Evolutionary conservation across 1,140 invertebrate species (phyloP).

Genomic region (Leptinotarsa texana): DNA sequence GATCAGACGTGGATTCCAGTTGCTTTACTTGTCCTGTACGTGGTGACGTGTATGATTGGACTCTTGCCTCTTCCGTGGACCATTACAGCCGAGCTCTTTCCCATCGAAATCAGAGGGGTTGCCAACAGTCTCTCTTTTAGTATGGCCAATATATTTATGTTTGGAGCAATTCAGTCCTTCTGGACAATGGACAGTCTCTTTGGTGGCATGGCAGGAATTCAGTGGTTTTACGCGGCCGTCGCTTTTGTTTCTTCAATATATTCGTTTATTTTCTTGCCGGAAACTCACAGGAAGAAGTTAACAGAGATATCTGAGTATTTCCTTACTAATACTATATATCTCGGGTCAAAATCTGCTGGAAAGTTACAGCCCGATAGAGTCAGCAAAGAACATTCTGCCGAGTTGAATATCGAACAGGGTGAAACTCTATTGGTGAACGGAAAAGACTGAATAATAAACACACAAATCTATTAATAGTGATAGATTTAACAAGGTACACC

Average conservation of each 20-base stretch:
- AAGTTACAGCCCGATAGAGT: background rate
- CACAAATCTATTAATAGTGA: too few relatives aligned
- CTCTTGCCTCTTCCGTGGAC: slow-evolving; percentile 66
- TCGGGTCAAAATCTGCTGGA: slow-evolving; percentile 39
- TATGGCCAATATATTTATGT: slow-evolving; percentile 62
- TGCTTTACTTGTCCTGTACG: slow-evolving; percentile 43
- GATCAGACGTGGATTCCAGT: slow-evolving; percentile 40
- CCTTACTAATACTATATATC: slow-evolving; percentile 52
- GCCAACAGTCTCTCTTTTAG: slow-evolving; percentile 54
- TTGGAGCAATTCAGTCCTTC: slow-evolving; percentile 60
- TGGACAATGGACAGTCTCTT: slow-evolving; percentile 49
- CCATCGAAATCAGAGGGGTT: slow-evolving; percentile 64
- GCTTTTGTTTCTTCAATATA: slow-evolving; percentile 63
- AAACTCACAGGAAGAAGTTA: slow-evolving; percentile 72
- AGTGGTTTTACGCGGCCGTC: slow-evolving; percentile 67
- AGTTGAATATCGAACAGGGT: background rate
- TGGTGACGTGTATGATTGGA: slow-evolving; percentile 63
- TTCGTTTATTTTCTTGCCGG: slow-evolving; percentile 68
- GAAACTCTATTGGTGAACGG: background rate
- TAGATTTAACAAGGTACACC: too few relatives aligned
- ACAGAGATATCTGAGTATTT: slow-evolving; percentile 70
- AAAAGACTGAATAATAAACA: too few relatives aligned
- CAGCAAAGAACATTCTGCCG: background rate
- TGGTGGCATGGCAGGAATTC: slow-evolving; percentile 42
- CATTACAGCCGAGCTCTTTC: slow-evolving; percentile 67